Evolutionary conservation across 2,888 invertebrate genomes (phyloP), one percentile per base, ranked within the genome.

Genomic region (Ochropleura plecta): DNA sequence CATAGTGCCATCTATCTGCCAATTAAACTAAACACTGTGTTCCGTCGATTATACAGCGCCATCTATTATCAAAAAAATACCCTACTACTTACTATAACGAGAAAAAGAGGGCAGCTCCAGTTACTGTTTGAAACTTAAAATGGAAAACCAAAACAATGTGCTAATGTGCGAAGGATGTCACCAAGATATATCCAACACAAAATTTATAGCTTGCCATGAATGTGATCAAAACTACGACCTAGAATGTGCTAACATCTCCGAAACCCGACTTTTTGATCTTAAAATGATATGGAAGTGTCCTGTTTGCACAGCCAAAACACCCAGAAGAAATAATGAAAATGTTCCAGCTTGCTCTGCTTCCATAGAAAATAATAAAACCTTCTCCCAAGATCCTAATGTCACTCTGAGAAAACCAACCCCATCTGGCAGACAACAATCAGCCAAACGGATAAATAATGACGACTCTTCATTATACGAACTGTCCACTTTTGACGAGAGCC

Each of bases 101-200:
- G 30, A 30, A 30, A 30, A 30, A 30, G 30, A 30, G 30, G 30
- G 30, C 30, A 30, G 30, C 30, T 30, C 30, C 30, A 30, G 30
- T 3, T 30, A 30, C 30, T 30, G 30, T 30, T 30, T 30, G 30
- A 30, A 30, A 30, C 30, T 30, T 30, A 30, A 30, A 30, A 18
- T 51, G 49, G 49, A 49, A 18, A 49, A 49, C 49, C 16, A 18
- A 49, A 49, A 5, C 5, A 59, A 16, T 59, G 59, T 18, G 51
- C 64, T 12, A 65, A 46, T 5, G 20, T 64, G 64, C 5, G 64
- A 64, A 64, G 64, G 64, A 48, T 64, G 48, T 5, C 64, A 64
- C 20, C 64, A 64, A 4, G 64, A 64, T 5, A 48, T 64, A 14
- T 7, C 20, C 14, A 48, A 30, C 20, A 46, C 48, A 8, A 5